Conservation (phyloP, 2,888 invertebrate species). For the Phyllotreta cruciferae region DNA sequence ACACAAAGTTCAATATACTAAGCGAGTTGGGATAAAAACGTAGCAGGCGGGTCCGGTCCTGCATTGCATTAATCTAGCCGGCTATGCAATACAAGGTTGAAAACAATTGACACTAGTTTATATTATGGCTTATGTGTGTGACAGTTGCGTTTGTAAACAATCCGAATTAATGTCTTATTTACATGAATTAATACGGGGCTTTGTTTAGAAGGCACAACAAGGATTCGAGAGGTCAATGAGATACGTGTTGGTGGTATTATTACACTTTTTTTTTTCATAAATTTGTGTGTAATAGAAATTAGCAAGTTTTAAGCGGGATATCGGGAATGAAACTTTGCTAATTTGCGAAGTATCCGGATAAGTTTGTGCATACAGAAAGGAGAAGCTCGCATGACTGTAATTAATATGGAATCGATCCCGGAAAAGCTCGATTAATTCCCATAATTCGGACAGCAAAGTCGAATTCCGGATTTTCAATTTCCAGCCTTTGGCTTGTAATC, state of each 20-base stretch:
- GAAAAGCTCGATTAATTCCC: too few relatives aligned
- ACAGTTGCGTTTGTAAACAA: slow-evolving; percentile 36
- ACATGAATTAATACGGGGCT: slow-evolving; percentile 40
- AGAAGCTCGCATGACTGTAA: too few relatives aligned
- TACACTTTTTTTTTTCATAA: background rate
- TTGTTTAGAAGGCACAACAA: slow-evolving; percentile 26
- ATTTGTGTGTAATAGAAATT: background rate
- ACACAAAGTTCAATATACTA: too few relatives aligned
- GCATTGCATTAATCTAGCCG: slow-evolving; percentile 28
- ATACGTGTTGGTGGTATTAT: slow-evolving; percentile 20
- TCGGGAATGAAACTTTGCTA: too few relatives aligned
- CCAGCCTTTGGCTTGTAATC: too few relatives aligned
- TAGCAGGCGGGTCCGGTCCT: background rate
- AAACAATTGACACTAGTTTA: slow-evolving; percentile 38
- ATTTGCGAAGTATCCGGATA: too few relatives aligned
- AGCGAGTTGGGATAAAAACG: too few relatives aligned
- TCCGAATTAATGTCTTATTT: slow-evolving; percentile 45
- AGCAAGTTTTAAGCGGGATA: too few relatives aligned
- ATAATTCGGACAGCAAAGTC: background rate
- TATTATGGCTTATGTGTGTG: slow-evolving; percentile 36
- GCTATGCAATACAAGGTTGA: slow-evolving; percentile 32
- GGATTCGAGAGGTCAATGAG: slow-evolving; percentile 30
- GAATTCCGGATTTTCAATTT: too few relatives aligned
- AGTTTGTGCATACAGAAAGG: too few relatives aligned
- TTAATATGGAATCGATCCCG: too few relatives aligned